Evolutionary conservation across 2,888 invertebrate genomes (phyloP).

Genomic region (Neoscelio sp.): DNA sequence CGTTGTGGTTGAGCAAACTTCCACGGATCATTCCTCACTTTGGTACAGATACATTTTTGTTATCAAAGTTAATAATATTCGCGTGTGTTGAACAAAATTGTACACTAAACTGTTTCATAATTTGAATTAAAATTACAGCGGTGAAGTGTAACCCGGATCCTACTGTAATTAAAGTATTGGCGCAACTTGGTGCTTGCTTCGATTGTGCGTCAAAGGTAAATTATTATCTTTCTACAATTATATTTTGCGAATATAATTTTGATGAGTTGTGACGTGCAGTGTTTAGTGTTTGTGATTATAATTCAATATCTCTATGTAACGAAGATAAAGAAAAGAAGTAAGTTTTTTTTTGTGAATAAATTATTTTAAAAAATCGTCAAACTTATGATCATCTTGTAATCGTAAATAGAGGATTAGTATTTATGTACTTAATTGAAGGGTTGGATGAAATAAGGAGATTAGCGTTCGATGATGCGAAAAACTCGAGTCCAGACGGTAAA

Average conservation of each 20-base stretch:
- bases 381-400: too few species aligned
- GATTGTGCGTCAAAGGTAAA: slow-evolving; percentile 86
- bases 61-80: slow-evolving; percentile 78
- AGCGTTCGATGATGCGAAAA: too few species aligned
- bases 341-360: too few species aligned
- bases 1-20: slow-evolving; percentile 77
- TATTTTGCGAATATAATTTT: background rate
- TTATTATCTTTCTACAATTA: background rate
- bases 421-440: too few species aligned
- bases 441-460: too few species aligned
- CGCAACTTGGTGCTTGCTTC: slow-evolving; percentile 85
- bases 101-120: slow-evolving; percentile 34
- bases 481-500: too few species aligned
- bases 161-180: slow-evolving; percentile 82
- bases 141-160: slow-evolving; percentile 87
- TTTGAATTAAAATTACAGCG: slow-evolving; percentile 80
- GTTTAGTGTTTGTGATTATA: background rate
- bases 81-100: slow-evolving; percentile 26
- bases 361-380: too few species aligned
- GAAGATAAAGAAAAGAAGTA: too few species aligned
- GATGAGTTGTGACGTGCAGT: background rate
- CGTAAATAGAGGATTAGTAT: too few species aligned
- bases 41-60: slow-evolving; percentile 73
- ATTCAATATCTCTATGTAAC: too few species aligned
- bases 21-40: slow-evolving; percentile 79